Evolutionary conservation across 2,888 invertebrate genomes (phyloP).

Genomic region (Ennomos fuscantarius): DNA sequence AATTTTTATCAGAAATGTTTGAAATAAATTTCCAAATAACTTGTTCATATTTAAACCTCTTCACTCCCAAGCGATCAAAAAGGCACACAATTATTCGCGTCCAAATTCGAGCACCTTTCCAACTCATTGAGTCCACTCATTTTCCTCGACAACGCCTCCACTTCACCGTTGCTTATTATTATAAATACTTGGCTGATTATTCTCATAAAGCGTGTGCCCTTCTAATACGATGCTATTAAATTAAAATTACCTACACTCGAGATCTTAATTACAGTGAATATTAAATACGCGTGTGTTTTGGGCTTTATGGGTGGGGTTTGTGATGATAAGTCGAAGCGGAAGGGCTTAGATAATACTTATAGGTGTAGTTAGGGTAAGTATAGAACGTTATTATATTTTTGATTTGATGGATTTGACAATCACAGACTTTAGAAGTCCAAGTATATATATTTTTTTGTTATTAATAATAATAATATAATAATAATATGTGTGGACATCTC

Average conservation of each 20-base stretch:
- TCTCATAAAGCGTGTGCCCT: slow-evolving; percentile 50
- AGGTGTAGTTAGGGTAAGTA: too few species aligned
- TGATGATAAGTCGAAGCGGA: slow-evolving; percentile 23
- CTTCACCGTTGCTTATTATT: slow-evolving; percentile 51
- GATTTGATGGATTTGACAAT: neutral
- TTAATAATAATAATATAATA: too few species aligned
- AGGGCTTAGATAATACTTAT: slow-evolving; percentile 5
- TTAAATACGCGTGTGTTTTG: slow-evolving; percentile 24
- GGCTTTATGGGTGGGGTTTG: slow-evolving; percentile 16
- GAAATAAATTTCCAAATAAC: neutral
- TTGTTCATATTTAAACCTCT: slow-evolving; percentile 4
- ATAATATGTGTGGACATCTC: too few species aligned
- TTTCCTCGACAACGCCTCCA: slow-evolving; percentile 60
- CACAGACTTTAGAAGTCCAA: neutral
- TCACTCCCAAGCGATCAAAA: slow-evolving; percentile 16
- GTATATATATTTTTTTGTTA: too few species aligned
- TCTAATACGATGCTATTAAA: slow-evolving; percentile 44
- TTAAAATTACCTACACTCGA: slow-evolving; percentile 31
- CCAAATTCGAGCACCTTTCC: slow-evolving; percentile 52
- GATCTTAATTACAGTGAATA: slow-evolving; percentile 30
- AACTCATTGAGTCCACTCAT: slow-evolving; percentile 55
- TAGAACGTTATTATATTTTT: too few species aligned
- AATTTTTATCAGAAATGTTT: too few species aligned
- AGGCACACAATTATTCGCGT: slow-evolving; percentile 23
- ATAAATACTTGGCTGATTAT: slow-evolving; percentile 56